These are phyloP conservation scores for Corythornis cristatus DNA, from an alignment of 2,113 vertebrate genomes.

Conservation along the genomic window DNA sequence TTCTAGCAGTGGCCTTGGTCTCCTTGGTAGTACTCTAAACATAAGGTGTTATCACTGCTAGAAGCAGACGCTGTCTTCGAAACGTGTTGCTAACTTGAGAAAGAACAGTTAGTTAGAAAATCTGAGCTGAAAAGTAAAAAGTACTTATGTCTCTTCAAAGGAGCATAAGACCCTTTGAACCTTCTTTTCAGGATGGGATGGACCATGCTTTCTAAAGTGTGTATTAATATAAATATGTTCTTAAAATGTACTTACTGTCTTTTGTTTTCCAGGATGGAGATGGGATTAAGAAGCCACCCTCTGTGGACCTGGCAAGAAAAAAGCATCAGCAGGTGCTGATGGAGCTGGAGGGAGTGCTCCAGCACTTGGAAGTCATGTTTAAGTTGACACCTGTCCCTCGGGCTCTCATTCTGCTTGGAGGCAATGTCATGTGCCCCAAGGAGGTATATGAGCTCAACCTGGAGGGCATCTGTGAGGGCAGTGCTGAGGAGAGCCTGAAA, in stretches of 20 bases:
- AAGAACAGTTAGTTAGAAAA: too few relatives aligned
- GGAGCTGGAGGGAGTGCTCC: constrained; percentile 86
- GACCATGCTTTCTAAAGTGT: neutral
- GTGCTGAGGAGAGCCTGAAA: constrained; percentile 77
- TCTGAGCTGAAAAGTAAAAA: too few relatives aligned
- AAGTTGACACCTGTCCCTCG: constrained; percentile 87
- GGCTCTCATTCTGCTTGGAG: constrained; percentile 91
- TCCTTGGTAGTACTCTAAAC: too few relatives aligned
- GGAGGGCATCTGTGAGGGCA: constrained; percentile 78
- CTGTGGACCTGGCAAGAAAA: constrained; percentile 61
- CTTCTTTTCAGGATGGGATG: neutral
- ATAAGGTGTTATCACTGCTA: too few relatives aligned
- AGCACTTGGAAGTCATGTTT: constrained; percentile 88
- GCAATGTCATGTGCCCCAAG: constrained; percentile 84
- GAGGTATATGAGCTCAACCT: constrained; percentile 95
- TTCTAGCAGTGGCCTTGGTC: too few relatives aligned
- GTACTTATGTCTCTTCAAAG: neutral
- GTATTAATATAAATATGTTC: neutral
- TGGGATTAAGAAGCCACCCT: constrained; percentile 57
- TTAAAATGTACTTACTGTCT: neutral
- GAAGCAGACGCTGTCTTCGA: too few relatives aligned
- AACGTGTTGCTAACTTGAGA: too few relatives aligned
- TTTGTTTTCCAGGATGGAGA: constrained; percentile 73
- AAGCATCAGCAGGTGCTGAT: constrained; percentile 84
- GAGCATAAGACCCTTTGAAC: neutral